These are phyloP conservation scores for Calliopum simillimum DNA, from an alignment of 2,888 invertebrate genomes.

Conservation along the genomic window DNA sequence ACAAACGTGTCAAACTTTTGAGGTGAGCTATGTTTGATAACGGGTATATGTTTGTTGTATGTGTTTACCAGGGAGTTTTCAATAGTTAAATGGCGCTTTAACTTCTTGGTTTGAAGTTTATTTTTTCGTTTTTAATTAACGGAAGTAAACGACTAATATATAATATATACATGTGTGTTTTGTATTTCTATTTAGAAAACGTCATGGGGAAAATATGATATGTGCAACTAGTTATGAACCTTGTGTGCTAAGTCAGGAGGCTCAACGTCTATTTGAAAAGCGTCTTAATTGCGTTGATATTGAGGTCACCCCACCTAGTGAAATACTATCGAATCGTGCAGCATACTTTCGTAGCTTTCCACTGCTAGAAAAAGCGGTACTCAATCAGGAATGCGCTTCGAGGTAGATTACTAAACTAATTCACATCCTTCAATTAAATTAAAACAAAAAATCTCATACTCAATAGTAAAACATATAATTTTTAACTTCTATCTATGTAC, in stretches of 20 bases:
- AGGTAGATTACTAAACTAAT: slow-evolving; percentile 68
- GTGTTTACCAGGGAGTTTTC: too few relatives aligned
- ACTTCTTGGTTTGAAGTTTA: too few relatives aligned
- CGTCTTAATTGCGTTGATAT: slow-evolving; percentile 80
- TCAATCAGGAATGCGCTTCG: slow-evolving; percentile 80
- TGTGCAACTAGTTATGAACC: slow-evolving; percentile 81
- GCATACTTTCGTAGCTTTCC: slow-evolving; percentile 87
- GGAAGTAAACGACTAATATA: too few relatives aligned
- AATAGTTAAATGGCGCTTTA: too few relatives aligned
- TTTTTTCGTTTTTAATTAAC: too few relatives aligned
- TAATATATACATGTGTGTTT: not conserved
- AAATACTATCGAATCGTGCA: slow-evolving; percentile 80
- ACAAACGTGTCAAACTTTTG: slow-evolving; percentile 81
- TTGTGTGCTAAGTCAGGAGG: slow-evolving; percentile 76
- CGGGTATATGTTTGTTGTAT: not conserved
- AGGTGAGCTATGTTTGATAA: slow-evolving; percentile 69
- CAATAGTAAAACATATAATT: slow-evolving; percentile 10
- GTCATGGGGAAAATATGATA: slow-evolving; percentile 79
- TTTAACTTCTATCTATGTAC: not conserved
- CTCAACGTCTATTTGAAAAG: slow-evolving; percentile 74
- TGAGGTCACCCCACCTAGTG: slow-evolving; percentile 84
- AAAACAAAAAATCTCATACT: slow-evolving; percentile 23
- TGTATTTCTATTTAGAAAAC: slow-evolving; percentile 67
- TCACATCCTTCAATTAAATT: slow-evolving; percentile 14
- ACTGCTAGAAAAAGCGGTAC: slow-evolving; percentile 78